Percentiles rank a stretch among this genome's conserved stretches.
These are phyloP conservation scores for Lepilemur septentrionalis DNA, from an alignment of 2,797 vertebrate species.

Conservation along the genomic window DNA sequence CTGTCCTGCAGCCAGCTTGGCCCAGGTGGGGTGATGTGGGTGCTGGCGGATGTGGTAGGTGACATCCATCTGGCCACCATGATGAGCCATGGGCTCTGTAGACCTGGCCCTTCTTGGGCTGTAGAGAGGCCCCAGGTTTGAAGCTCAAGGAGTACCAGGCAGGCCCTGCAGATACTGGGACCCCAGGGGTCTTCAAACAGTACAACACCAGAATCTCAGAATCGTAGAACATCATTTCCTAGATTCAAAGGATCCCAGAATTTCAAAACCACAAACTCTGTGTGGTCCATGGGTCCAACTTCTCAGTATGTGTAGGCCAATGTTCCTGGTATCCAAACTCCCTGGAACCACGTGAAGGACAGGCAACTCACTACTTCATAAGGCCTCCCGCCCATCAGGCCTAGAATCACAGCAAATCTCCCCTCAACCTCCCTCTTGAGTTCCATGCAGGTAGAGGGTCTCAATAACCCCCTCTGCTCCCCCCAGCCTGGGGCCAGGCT, in stretches of 20 bases:
- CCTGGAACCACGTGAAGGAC: not conserved
- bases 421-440: not conserved
- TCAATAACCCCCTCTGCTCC: not conserved
- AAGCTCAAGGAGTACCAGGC: not conserved
- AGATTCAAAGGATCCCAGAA: slow-evolving; percentile 16
- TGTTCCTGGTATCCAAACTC: not conserved
- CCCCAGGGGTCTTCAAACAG: slow-evolving; percentile 14
- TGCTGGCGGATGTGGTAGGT: slow-evolving; percentile 72
- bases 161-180: not conserved
- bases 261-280: not conserved
- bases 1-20: slow-evolving; percentile 54
- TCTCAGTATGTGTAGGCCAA: not conserved
- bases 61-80: slow-evolving; percentile 64
- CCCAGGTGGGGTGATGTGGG: slow-evolving; percentile 61
- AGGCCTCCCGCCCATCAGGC: not conserved
- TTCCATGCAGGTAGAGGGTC: not conserved
- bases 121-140: not conserved
- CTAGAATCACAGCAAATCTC: not conserved
- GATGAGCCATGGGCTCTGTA: not conserved
- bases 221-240: slow-evolving; percentile 37
- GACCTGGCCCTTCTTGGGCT: slow-evolving; percentile 35
- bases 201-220: not conserved
- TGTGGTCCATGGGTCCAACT: not conserved
- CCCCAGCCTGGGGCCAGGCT: not conserved
- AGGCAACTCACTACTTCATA: not conserved